Conservation (phyloP, 2,113 vertebrate genomes). For the Triplophysa tibetana region DNA sequence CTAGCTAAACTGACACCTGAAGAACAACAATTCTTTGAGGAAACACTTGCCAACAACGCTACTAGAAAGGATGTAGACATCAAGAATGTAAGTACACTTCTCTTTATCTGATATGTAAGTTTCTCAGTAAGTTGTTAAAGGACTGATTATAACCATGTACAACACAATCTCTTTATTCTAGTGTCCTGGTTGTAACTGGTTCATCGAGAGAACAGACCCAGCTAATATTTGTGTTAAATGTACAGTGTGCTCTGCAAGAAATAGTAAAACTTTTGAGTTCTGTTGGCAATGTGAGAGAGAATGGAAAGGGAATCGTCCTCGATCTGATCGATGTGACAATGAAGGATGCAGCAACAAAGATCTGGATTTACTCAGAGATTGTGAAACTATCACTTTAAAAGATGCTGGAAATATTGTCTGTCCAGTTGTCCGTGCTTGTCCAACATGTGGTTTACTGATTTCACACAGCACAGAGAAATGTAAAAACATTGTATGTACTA, state of each 20-base stretch:
- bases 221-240: constrained; percentile 65
- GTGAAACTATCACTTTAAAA: constrained; percentile 38
- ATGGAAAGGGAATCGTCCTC: constrained; percentile 66
- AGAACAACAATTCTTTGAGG: not conserved
- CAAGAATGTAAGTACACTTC: not conserved
- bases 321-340: constrained; percentile 67
- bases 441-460: constrained; percentile 66
- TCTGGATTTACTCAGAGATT: constrained; percentile 60
- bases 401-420: constrained; percentile 24
- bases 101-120: no score
- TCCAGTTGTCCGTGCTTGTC: constrained; percentile 71
- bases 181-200: constrained; percentile 70
- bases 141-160: no score
- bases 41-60: not conserved
- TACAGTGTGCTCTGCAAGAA: constrained; percentile 57
- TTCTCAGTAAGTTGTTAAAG: no score
- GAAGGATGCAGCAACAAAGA: constrained; percentile 59
- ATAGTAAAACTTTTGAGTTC: constrained; percentile 34
- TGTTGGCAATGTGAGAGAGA: constrained; percentile 72
- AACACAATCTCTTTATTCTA: constrained; percentile 23
- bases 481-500: constrained; percentile 71
- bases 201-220: constrained; percentile 61
- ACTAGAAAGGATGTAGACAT: not conserved
- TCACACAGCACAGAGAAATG: constrained; percentile 68
- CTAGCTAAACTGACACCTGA: not conserved